phyloP scores from a whole-genome alignment of 2,113 vertebrate species.

The Physeter macrocephalus region DNA sequence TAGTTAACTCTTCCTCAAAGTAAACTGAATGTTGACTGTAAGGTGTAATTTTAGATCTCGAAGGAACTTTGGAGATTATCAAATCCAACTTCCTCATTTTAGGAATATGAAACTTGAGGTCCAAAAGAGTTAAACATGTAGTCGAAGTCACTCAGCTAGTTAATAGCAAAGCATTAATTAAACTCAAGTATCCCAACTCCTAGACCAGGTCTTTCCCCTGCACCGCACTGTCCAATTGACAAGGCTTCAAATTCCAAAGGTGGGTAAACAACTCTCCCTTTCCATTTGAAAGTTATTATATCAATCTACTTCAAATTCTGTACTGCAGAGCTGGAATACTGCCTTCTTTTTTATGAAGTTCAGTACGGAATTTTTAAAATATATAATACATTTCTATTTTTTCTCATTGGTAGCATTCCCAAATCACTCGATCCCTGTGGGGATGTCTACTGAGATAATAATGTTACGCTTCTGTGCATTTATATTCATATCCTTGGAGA shows the following conservation, averaged over 20 bases:
- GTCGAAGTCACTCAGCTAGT: neutral
- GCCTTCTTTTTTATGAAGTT: slow-evolving; percentile 12
- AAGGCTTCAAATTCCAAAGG: slow-evolving; percentile 8
- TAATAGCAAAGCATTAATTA: slow-evolving; percentile 6
- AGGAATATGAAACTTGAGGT: slow-evolving; percentile 20
- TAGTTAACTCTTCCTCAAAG: neutral
- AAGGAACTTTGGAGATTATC: neutral
- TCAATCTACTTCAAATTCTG: neutral
- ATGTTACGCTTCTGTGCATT: neutral
- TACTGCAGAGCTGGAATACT: neutral
- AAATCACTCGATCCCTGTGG: neutral
- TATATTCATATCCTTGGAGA: slow-evolving; percentile 8
- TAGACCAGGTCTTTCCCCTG: neutral
- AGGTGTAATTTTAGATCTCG: neutral
- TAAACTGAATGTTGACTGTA: neutral
- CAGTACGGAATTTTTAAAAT: neutral
- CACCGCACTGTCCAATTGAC: neutral
- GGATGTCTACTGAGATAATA: slow-evolving; percentile 23
- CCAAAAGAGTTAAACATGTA: slow-evolving; percentile 1
- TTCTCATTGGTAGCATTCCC: neutral
- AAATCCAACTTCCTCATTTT: slow-evolving; percentile 22
- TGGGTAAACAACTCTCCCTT: neutral
- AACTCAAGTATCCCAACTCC: neutral
- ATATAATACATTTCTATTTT: slow-evolving; percentile 29
- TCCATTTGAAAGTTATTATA: neutral